Conservation (phyloP, 2,797 vertebrate genomes). For the Cryptoblepharus egeriae region DNA sequence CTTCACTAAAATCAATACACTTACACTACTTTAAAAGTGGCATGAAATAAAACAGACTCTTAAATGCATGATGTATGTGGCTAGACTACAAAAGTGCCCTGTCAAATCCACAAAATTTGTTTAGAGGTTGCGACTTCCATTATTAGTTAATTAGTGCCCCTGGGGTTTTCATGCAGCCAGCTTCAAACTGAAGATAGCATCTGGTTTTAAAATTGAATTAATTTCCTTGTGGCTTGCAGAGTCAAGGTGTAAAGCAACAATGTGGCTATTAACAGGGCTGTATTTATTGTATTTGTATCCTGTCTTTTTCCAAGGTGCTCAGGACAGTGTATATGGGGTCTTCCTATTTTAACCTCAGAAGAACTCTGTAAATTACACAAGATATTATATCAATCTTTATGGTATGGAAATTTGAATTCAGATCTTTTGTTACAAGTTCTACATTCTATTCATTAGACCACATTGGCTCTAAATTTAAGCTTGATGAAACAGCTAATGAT, state of each 20-base stretch:
- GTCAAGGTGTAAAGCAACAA: slow-evolving; percentile 7
- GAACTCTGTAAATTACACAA: not conserved
- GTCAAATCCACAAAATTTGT: slow-evolving; percentile 33
- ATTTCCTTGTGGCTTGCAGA: not conserved
- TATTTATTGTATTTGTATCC: not conserved
- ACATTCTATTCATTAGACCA: not conserved
- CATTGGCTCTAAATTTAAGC: not conserved
- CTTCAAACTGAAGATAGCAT: slow-evolving; percentile 23
- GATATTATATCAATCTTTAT: not conserved
- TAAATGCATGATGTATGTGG: slow-evolving; percentile 27
- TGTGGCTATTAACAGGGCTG: not conserved
- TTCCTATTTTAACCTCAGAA: slow-evolving; percentile 1
- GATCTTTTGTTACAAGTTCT: not conserved
- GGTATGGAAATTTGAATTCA: not conserved
- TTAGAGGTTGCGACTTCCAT: slow-evolving; percentile 33
- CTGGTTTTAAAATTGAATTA: slow-evolving; percentile 40
- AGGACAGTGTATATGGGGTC: not conserved
- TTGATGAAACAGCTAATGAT: not conserved
- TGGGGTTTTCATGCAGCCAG: slow-evolving; percentile 21
- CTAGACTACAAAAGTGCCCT: slow-evolving; percentile 32
- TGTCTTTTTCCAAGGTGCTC: not conserved
- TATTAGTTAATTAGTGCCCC: slow-evolving; percentile 34
- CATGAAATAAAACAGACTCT: slow-evolving; percentile 30
- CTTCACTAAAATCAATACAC: slow-evolving; percentile 17
- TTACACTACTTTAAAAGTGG: slow-evolving; percentile 18